A percentile compares a stretch with the other conserved stretches of the same genome.
Conservation (phyloP, 2,888 invertebrate genomes). For the Caradrina kadenii region DNA sequence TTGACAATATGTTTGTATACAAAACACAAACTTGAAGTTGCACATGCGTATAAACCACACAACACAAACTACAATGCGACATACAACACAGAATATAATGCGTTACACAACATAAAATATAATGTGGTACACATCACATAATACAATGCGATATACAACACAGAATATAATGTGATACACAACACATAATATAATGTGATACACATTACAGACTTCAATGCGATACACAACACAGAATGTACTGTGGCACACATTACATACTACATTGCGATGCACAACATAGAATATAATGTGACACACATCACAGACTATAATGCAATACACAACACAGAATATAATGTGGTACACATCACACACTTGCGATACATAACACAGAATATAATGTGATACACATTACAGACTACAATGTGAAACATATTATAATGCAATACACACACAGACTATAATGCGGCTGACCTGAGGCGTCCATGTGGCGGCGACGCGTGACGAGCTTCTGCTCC, state of each 20-base stretch:
- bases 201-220: not conserved
- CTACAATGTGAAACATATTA: too few species aligned
- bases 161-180: not conserved
- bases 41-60: slow-evolving; percentile 6
- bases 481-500: slow-evolving; percentile 95
- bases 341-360: too few species aligned
- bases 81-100: not conserved
- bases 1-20: slow-evolving; percentile 38
- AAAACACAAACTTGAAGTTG: slow-evolving; percentile 25
- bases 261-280: not conserved
- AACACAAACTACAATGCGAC: slow-evolving; percentile 30
- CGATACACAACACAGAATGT: not conserved
- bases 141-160: not conserved
- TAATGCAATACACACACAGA: slow-evolving; percentile 4
- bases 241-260: not conserved
- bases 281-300: not conserved
- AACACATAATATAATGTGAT: not conserved
- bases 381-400: not conserved
- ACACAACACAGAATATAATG: not conserved
- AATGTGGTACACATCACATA: not conserved
- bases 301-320: not conserved
- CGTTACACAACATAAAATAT: not conserved
- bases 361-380: not conserved
- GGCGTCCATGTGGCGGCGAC: slow-evolving; percentile 94
- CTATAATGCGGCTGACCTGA: slow-evolving; percentile 92